These are phyloP conservation scores for Lasioglossum villosulum DNA, from an alignment of 2,888 invertebrate genomes.

Conservation along the genomic window DNA sequence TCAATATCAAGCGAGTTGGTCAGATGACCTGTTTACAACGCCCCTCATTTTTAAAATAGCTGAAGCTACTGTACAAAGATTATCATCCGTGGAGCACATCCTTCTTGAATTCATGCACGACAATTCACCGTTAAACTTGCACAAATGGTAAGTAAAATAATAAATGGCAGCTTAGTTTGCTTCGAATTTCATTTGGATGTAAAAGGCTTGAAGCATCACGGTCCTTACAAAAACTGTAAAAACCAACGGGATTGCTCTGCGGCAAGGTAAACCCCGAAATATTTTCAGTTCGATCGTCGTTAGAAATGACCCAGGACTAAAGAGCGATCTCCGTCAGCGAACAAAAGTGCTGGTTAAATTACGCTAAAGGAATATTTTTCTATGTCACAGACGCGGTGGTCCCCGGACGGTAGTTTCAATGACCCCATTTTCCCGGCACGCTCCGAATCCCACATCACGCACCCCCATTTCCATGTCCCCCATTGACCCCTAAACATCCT, in stretches of 20 bases:
- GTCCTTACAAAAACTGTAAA: not conserved
- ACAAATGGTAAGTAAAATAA: not conserved
- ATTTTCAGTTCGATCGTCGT: not conserved
- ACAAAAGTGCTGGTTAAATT: not conserved
- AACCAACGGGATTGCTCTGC: not conserved
- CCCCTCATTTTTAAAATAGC: not conserved
- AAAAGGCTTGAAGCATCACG: not conserved
- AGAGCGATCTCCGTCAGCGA: not conserved
- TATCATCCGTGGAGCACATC: too few species aligned
- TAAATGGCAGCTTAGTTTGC: not conserved
- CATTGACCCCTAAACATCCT: constrained; percentile 15
- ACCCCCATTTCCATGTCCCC: not conserved
- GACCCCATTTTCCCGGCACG: constrained; percentile 23
- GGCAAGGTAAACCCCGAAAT: not conserved
- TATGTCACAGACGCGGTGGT: constrained; percentile 1
- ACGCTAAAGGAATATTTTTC: not conserved
- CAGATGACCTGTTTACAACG: too few species aligned
- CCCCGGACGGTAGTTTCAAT: not conserved
- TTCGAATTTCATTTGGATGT: not conserved
- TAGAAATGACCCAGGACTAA: not conserved
- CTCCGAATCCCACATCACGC: not conserved
- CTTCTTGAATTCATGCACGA: not conserved
- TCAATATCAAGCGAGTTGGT: too few species aligned
- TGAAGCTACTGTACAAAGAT: not conserved
- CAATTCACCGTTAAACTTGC: not conserved